Evolutionary conservation across 2,113 vertebrate genomes (phyloP).

Genomic region (Apodemus sylvaticus): DNA sequence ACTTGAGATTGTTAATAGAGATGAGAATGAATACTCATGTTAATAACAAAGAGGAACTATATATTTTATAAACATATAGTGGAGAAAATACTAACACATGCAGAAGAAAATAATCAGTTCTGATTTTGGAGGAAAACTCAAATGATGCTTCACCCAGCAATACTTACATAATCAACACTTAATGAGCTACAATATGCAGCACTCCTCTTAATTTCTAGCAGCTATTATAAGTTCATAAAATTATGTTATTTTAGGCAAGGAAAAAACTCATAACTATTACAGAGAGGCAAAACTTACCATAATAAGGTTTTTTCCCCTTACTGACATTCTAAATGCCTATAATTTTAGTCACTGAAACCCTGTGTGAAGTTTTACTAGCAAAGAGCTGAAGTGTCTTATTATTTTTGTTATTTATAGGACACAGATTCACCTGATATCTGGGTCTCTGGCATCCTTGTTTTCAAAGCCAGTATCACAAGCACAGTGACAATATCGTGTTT

Average conservation of each 20-base stretch:
- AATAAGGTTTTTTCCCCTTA: slow-evolving; percentile 66
- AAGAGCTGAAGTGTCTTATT: slow-evolving; percentile 70
- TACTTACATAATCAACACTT: slow-evolving; percentile 82
- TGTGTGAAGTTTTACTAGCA: slow-evolving; percentile 68
- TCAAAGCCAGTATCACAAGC: slow-evolving; percentile 29
- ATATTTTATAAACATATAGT: slow-evolving; percentile 81
- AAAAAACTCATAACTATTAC: slow-evolving; percentile 66
- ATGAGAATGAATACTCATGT: slow-evolving; percentile 73
- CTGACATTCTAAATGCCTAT: slow-evolving; percentile 81
- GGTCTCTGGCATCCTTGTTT: slow-evolving; percentile 41
- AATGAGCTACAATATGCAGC: slow-evolving; percentile 79
- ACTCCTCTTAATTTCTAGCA: slow-evolving; percentile 77
- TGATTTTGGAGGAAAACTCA: slow-evolving; percentile 80
- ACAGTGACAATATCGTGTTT: slow-evolving; percentile 38
- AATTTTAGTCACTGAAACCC: slow-evolving; percentile 80
- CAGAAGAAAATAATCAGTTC: slow-evolving; percentile 72
- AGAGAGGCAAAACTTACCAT: slow-evolving; percentile 66
- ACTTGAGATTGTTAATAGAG: slow-evolving; percentile 74
- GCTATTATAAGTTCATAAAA: slow-evolving; percentile 76
- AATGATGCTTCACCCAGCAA: slow-evolving; percentile 80
- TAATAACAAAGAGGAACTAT: slow-evolving; percentile 83
- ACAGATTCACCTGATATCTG: slow-evolving; percentile 62
- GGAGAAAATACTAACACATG: slow-evolving; percentile 80
- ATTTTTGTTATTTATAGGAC: slow-evolving; percentile 74
- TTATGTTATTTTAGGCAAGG: slow-evolving; percentile 74